Evolutionary conservation across 2,113 vertebrate species (phyloP), one percentile per base, ranked within the genome.

Genomic region (Macrotus californicus): DNA sequence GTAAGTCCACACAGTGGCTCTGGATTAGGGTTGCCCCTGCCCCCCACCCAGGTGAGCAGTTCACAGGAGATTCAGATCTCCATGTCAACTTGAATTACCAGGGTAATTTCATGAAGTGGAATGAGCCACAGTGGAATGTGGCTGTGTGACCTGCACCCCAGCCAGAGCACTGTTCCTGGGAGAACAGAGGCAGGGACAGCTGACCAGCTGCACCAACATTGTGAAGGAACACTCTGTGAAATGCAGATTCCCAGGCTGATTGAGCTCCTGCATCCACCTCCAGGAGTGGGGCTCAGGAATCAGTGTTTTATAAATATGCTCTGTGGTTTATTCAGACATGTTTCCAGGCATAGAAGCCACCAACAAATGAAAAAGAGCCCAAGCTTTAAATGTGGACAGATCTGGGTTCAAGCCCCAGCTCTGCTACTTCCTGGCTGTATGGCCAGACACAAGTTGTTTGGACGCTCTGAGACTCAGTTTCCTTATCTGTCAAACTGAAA

Each of bases 81-180:
- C 14, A 24, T 0, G 0, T 83, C 14, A n/a, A 41, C 14, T 52
- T 11, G 6, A 50, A 46, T 75, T 14, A 46, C 14, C 19, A 2
- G 73, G n/a, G 29, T n/a, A 8, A 64, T 64, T 50, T 34, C 21
- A 31, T 21, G 34, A n/a, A 56, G 26, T 2, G 22, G 16, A 36
- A 52, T 5, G 39, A 39, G 18, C 48, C 34, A 31, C 34, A 59
- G 2, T 75, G 64, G 70, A 29, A 15, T 8, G 16, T 29, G 13
- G 8, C 36, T 3, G 7, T 3, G 24, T n/a, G 72, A 10, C 22
- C 54, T 19, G 13, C 1, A 50, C 1, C 21, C 18, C 15, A 13
- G 15, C 29, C 39, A 70, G 26, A 87, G n/a, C 21, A 43, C 0
- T 5, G 14, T 46, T 54, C 2, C 46, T 22, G 43, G 15, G 29